phyloP scores from a whole-genome alignment of 1,140 invertebrate genomes.

The Drosophila fuyamai region DNA sequence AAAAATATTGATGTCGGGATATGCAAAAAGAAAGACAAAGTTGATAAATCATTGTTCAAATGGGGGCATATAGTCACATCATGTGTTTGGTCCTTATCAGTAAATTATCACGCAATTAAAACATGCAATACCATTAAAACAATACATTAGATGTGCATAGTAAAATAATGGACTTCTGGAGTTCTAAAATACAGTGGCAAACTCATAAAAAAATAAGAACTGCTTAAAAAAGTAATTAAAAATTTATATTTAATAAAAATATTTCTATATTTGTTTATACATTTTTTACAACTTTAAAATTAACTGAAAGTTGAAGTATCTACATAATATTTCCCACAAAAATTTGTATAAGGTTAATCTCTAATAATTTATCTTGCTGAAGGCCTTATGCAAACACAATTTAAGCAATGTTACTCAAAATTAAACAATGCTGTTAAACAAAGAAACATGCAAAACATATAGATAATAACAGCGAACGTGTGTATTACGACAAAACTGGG shows the following conservation, averaged over 20 bases:
- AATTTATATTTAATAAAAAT: too few relatives aligned
- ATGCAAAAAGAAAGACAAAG: slow-evolving; percentile 55
- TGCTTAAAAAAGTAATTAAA: too few relatives aligned
- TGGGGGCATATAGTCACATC: neutral
- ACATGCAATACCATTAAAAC: neutral
- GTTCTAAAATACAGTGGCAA: too few relatives aligned
- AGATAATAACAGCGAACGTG: slow-evolving; percentile 1
- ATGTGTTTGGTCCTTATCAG: neutral
- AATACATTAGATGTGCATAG: too few relatives aligned
- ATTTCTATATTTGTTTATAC: too few relatives aligned
- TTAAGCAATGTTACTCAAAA: neutral
- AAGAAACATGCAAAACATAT: slow-evolving; percentile 29
- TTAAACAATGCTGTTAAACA: slow-evolving; percentile 2
- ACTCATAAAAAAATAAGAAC: too few relatives aligned
- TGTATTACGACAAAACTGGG: neutral
- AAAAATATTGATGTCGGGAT: slow-evolving; percentile 47
- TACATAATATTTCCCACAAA: too few relatives aligned
- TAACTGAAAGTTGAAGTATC: too few relatives aligned
- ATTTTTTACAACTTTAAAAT: too few relatives aligned
- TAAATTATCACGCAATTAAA: slow-evolving; percentile 7
- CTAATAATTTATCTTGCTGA: neutral
- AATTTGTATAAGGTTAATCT: neutral
- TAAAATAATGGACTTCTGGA: too few relatives aligned
- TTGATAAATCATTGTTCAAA: slow-evolving; percentile 10
- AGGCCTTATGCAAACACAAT: neutral